phyloP scores from a whole-genome alignment of 1,140 invertebrate genomes.

The Pseudomyrmex flavicornis region DNA sequence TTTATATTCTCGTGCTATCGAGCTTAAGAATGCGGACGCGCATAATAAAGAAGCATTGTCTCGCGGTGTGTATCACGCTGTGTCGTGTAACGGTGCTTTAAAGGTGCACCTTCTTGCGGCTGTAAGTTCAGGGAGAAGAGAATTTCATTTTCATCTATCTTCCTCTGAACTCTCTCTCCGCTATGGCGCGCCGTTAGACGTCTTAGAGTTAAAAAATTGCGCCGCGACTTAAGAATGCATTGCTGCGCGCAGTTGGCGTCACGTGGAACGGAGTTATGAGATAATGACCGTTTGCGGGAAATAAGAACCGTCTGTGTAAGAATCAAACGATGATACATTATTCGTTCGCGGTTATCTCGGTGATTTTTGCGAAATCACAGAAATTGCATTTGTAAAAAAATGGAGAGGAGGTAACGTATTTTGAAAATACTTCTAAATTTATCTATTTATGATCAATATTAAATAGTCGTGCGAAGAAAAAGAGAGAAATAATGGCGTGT shows the following conservation, averaged over 20 bases:
- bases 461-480: too few species aligned
- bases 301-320: too few species aligned
- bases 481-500: too few species aligned
- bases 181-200: slow-evolving; percentile 26
- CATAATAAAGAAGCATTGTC: slow-evolving; percentile 40
- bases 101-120: slow-evolving; percentile 19
- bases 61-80: slow-evolving; percentile 24
- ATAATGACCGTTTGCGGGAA: not conserved
- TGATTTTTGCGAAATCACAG: too few species aligned
- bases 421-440: too few species aligned
- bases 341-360: too few species aligned
- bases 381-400: too few species aligned
- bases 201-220: slow-evolving; percentile 66
- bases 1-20: slow-evolving; percentile 9
- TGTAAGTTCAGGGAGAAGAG: slow-evolving; percentile 35
- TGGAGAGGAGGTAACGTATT: too few species aligned
- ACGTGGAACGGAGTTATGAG: slow-evolving; percentile 12
- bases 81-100: slow-evolving; percentile 37
- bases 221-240: slow-evolving; percentile 49
- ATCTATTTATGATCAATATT: too few species aligned
- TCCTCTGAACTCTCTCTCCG: slow-evolving; percentile 28
- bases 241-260: not conserved
- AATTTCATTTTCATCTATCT: slow-evolving; percentile 69
- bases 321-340: not conserved
- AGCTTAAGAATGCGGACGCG: slow-evolving; percentile 27